phyloP scores from a whole-genome alignment of 1,140 invertebrate genomes.

The Dendroctonus valens region DNA sequence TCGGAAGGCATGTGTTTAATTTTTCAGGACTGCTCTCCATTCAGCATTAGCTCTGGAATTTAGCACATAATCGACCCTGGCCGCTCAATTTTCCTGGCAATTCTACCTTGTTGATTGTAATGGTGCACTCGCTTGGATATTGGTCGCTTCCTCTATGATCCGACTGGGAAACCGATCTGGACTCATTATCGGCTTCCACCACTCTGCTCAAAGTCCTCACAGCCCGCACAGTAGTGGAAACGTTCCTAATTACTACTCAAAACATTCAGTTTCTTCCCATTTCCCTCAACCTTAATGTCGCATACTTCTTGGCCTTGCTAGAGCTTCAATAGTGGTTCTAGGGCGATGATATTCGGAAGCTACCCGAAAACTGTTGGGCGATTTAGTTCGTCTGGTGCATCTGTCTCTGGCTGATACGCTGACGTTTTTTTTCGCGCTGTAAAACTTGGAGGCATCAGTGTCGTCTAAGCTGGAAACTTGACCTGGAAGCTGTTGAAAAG shows the following conservation, averaged over 20 bases:
- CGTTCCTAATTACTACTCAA: slow-evolving; percentile 23
- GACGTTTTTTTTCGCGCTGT: slow-evolving; percentile 13
- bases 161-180: not conserved
- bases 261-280: not conserved
- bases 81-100: not conserved
- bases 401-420: slow-evolving; percentile 9
- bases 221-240: slow-evolving; percentile 20
- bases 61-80: too few relatives aligned
- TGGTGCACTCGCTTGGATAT: slow-evolving; percentile 21
- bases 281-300: not conserved
- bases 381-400: slow-evolving; percentile 1
- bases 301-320: not conserved
- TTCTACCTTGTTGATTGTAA: slow-evolving; percentile 16
- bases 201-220: slow-evolving; percentile 17
- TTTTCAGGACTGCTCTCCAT: not conserved
- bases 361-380: not conserved
- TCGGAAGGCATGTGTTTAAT: too few relatives aligned
- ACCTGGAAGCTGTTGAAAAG: slow-evolving; percentile 2
- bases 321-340: not conserved
- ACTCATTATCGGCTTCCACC: slow-evolving; percentile 11
- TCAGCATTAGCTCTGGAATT: too few relatives aligned
- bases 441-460: not conserved
- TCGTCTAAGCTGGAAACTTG: not conserved
- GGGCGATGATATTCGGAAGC: not conserved
- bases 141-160: not conserved